These are phyloP conservation scores for Osmerus mordax DNA, from an alignment of 2,113 vertebrate species.

Conservation along the genomic window DNA sequence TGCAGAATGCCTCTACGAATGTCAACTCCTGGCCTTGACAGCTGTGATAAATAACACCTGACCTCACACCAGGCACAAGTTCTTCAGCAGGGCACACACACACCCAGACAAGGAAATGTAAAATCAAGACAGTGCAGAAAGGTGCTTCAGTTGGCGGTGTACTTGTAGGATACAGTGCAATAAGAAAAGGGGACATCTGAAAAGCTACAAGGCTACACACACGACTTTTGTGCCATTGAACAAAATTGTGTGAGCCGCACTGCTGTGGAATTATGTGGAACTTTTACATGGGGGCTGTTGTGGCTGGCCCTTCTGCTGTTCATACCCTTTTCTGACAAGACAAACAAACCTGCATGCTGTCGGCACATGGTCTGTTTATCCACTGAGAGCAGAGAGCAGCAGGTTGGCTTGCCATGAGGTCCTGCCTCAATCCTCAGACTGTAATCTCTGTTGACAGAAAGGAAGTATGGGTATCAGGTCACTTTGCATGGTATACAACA, in stretches of 20 bases:
- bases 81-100: conserved; percentile 62
- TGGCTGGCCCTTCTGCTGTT: conserved; percentile 62
- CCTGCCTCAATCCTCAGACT: conserved; percentile 58
- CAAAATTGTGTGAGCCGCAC: conserved; percentile 43
- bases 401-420: conserved; percentile 58
- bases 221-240: conserved; percentile 39
- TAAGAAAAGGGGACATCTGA: conserved; percentile 53
- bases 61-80: conserved; percentile 71
- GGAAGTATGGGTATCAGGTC: conserved; percentile 70
- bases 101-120: conserved; percentile 60
- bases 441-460: conserved; percentile 75
- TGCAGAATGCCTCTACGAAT: conserved; percentile 69
- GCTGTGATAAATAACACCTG: conserved; percentile 79
- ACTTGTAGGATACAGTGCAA: conserved; percentile 43
- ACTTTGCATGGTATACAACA: conserved; percentile 65
- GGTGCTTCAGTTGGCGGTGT: conserved; percentile 46
- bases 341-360: conserved; percentile 61
- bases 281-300: conserved; percentile 49
- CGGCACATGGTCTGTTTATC: conserved; percentile 61
- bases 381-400: conserved; percentile 61
- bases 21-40: conserved; percentile 75
- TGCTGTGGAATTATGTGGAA: conserved; percentile 56
- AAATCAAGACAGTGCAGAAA: conserved; percentile 60
- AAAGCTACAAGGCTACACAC: conserved; percentile 35
- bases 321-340: conserved; percentile 63